Evolutionary conservation across 2,888 invertebrate genomes (phyloP), one percentile per base, ranked within the genome.

Genomic region (Pimpla rufipes): DNA sequence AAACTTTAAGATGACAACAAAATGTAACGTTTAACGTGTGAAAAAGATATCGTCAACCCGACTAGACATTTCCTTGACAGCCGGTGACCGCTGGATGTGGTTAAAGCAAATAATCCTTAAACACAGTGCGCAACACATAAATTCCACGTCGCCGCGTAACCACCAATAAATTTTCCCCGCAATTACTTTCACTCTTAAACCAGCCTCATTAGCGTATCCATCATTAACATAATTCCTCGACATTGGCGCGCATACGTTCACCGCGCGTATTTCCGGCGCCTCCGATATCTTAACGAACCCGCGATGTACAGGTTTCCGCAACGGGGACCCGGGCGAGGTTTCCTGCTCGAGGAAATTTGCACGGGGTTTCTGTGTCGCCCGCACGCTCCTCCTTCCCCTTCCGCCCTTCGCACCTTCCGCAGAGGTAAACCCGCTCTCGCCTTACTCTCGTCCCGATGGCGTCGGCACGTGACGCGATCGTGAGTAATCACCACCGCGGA

Each of bases 401-500:
- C n/a, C 40, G 35, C 37, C 55, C 68, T 40, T 52, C 57, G 35
- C 57, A 37, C 62, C 70, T 59, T 62, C 52, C 68, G 13, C 40
- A 62, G 62, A 62, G 62, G 62, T 29, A n/a, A 66, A 47, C 55
- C 57, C 70, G 81, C 74, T 84, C 74, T 57, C 59, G 23, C 23
- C 40, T 45, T 55, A 52, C 50, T 62, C 55, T 73, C 74, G 68
- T 67, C 68, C 59, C 75, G 68, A 50, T 75, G 59, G 62, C 45
- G 55, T 73, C 68, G 59, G 74, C 81, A 81, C 80, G 79, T 79
- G 85, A 85, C 85, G 82, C 83, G 85, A 86, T 87, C 83, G 83
- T 85, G 88, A 87, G 84, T 85, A 83, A 88, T 88, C 83, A 85
- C 80, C 73, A 70, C 64, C 62, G 84, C 67, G 87, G 81, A 85